Evolutionary conservation across 2,888 invertebrate genomes (phyloP), one percentile per base, ranked within the genome.

Genomic region (Leptopterna dolabrata): DNA sequence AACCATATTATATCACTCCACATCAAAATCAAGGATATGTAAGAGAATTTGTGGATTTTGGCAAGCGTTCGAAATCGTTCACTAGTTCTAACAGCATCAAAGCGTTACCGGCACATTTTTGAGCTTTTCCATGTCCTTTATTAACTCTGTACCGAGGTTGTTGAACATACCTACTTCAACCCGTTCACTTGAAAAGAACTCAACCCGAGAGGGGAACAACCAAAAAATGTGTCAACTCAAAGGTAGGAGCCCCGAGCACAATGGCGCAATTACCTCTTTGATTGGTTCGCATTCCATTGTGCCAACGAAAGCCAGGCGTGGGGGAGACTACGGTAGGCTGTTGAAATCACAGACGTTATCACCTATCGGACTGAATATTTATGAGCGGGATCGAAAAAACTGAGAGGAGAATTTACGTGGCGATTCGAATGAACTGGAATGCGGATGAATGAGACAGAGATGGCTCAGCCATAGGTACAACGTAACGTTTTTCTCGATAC

Each of bases 201-300:
- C 36, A 36, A 36, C n/a, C n/a, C 51, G 51, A 51, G 36, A 51
- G 51, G 16, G n/a, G 51, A 51, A 51, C n/a, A 51, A n/a, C 51
- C 51, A 4, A 51, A 63, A 24, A 63, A 24, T 63, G 63, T 63
- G 63, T 63, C 63, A 63, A 63, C 24, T 13, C 63, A 24, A 63
- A 63, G 63, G 19, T 11, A 24, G 63, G 63, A 63, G 63, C 24
- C 63, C 63, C 24, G 76, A 71, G 19, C 7, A 76, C 76, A 76
- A 76, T 76, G 76, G 76, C 13, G 24, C 36, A 36, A 76, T 76
- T 76, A 76, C 41, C 36, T 19, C n/a, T 19, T 76, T 76, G 36
- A 76, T 29, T 76, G 76, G 76, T 19, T 36, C 36, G 36, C 76
- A 76, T 76, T 76, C 76, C 76, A 36, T 76, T 76, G 76, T 76